phyloP scores from a whole-genome alignment of 1,140 invertebrate species.

The Drosophila ercepeae region DNA sequence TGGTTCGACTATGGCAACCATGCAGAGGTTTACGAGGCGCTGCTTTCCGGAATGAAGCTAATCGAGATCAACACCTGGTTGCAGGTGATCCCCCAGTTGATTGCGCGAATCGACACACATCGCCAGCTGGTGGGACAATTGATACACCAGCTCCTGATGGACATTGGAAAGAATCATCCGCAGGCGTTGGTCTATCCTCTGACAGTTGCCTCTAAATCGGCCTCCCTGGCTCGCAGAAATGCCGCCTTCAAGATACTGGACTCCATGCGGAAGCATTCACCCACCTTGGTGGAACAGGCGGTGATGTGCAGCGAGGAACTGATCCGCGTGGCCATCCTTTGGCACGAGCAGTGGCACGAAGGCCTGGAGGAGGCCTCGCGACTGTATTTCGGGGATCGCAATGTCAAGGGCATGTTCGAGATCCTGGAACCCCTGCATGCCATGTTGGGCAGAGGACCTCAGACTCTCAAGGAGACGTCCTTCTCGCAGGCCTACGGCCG shows the following conservation, averaged over 20 bases:
- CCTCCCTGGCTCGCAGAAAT: slow-evolving; percentile 91
- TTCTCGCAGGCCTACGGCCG: slow-evolving; percentile 98
- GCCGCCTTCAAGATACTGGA: slow-evolving; percentile 98
- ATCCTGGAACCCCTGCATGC: slow-evolving; percentile 97
- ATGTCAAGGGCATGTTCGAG: slow-evolving; percentile 97
- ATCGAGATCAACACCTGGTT: slow-evolving; percentile 99
- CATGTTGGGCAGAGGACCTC: slow-evolving; percentile 96
- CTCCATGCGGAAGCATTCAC: slow-evolving; percentile 97
- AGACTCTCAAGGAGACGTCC: slow-evolving; percentile 98
- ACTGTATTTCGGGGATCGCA: slow-evolving; percentile 97
- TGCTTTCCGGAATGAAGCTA: slow-evolving; percentile 95
- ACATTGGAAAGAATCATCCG: slow-evolving; percentile 96
- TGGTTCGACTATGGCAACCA: slow-evolving; percentile 98
- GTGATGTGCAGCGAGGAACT: slow-evolving; percentile 98
- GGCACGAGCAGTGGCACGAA: slow-evolving; percentile 99
- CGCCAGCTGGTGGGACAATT: slow-evolving; percentile 93
- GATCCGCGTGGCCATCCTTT: slow-evolving; percentile 98
- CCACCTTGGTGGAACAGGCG: slow-evolving; percentile 96
- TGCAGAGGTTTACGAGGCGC: slow-evolving; percentile 96
- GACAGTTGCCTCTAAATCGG: slow-evolving; percentile 98
- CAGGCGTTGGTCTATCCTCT: slow-evolving; percentile 98
- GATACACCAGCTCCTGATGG: slow-evolving; percentile 96
- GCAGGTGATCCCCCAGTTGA: slow-evolving; percentile 99
- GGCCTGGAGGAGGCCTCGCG: slow-evolving; percentile 98
- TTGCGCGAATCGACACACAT: slow-evolving; percentile 98